A percentile compares a stretch with the other conserved stretches of the same genome.
These are phyloP conservation scores for Hypena proboscidalis DNA, from an alignment of 2,888 invertebrate species.

Conservation along the genomic window DNA sequence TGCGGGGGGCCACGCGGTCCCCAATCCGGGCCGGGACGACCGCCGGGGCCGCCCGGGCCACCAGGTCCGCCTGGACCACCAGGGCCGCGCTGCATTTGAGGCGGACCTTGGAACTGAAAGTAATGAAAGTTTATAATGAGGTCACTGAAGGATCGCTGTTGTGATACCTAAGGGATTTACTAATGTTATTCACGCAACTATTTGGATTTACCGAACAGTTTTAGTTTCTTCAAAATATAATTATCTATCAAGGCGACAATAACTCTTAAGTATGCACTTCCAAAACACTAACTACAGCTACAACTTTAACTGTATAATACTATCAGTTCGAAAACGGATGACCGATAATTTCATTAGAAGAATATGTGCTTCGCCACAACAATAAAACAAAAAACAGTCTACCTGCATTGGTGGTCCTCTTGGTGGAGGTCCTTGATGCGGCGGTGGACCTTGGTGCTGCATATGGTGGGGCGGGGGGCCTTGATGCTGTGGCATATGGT, in stretches of 20 bases:
- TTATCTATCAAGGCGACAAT: no score
- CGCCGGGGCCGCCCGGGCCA: slow-evolving; percentile 65
- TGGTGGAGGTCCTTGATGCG: slow-evolving; percentile 82
- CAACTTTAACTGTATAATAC: no score
- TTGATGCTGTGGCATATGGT: slow-evolving; percentile 76
- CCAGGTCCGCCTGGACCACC: slow-evolving; percentile 53
- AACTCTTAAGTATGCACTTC: no score
- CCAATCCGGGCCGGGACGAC: slow-evolving; percentile 73
- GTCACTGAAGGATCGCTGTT: no score
- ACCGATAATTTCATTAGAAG: no score
- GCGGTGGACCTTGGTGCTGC: slow-evolving; percentile 82
- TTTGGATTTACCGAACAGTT: no score
- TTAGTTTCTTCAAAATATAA: neutral
- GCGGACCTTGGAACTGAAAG: slow-evolving; percentile 72
- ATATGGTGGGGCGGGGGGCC: slow-evolving; percentile 75
- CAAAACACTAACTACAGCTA: no score
- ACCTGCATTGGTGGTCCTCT: slow-evolving; percentile 87
- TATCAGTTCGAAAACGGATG: no score
- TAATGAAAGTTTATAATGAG: neutral
- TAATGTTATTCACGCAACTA: no score
- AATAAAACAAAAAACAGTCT: no score
- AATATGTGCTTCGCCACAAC: no score
- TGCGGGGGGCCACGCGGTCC: slow-evolving; percentile 69
- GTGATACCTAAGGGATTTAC: no score
- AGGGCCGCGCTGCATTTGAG: slow-evolving; percentile 67